phyloP scores from a whole-genome alignment of 2,797 vertebrate species.

The Anabacerthia variegaticeps region DNA sequence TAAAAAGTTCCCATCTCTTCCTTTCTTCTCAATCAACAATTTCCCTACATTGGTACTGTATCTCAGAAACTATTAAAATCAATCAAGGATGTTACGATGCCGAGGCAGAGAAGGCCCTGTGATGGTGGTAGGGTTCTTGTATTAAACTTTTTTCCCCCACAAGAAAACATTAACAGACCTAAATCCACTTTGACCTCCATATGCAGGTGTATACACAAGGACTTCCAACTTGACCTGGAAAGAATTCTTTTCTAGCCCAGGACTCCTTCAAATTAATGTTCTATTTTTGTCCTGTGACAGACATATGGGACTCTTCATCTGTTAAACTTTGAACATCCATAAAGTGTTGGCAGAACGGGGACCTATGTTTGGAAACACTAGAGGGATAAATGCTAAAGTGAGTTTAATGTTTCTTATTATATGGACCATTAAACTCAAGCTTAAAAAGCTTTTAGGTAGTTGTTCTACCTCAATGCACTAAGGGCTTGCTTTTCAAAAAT shows the following conservation, averaged over 20 bases:
- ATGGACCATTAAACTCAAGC: not conserved
- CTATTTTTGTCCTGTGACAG: not conserved
- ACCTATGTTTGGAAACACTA: not conserved
- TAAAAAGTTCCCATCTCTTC: not conserved
- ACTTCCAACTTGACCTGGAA: not conserved
- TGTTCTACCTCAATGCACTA: not conserved
- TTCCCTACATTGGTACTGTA: not conserved
- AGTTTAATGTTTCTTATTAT: not conserved
- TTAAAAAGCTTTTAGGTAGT: not conserved
- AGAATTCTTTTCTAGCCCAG: not conserved
- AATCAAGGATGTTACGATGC: not conserved
- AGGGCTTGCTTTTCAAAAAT: not conserved
- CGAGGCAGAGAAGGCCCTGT: not conserved
- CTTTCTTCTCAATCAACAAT: not conserved
- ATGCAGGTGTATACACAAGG: not conserved
- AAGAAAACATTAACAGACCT: not conserved
- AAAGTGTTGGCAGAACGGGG: not conserved
- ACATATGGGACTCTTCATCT: not conserved
- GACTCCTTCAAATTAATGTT: not conserved
- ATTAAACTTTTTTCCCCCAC: accelerated
- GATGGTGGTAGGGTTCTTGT: not conserved
- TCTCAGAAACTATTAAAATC: not conserved
- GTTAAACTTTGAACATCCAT: not conserved
- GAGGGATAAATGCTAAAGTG: not conserved
- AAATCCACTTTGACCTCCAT: not conserved